Evolutionary conservation across 2,113 vertebrate genomes (phyloP), one percentile per base, ranked within the genome.

Genomic region (Amazona vittata): DNA sequence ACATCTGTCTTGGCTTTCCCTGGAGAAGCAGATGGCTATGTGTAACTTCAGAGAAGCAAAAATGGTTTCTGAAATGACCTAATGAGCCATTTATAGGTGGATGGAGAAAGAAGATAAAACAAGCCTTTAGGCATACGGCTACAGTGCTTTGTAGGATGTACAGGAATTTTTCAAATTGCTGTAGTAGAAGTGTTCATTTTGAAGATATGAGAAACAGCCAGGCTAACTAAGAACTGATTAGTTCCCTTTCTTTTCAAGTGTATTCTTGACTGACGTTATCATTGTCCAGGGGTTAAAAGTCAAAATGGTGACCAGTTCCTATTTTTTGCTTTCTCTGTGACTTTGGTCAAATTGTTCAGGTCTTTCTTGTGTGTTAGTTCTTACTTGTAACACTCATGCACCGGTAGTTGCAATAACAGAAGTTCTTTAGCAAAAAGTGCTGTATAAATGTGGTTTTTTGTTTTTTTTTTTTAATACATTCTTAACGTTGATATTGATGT

Each of bases 1-100:
- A 97, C 98, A 97, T 98, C 98, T 98, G 97, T 93, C 96, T 75
- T 4, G 93, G 93, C 97, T 96, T 80, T 96, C 97, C 93, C 83
- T 77, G 50, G 68, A 73, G 82, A 84, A 79, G 92, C 95, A 97
- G 90, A 53, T 96, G 92, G 81, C 86, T 76, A 2, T 3, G 41
- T 33, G 69, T 9, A 82, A 59, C 69, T 60, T 24, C 6, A 13
- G 95, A 79, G 78, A 53, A 86, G 47, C 44, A 88, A 53, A 97
- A 96, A 89, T 68, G 91, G 73, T 94, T 70, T 89, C 65, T 97
- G 97, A 97, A 97, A 96, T 94, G 86, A 96, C 96, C 97, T 97
- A 95, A 96, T 88, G 97, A 97, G 60, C 35, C 92, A 44, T 83
- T 95, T 92, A n/a, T 94, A 97, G 96, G 95, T 92, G 95, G 73